Percentiles rank a stretch among this genome's conserved stretches.
Evolutionary conservation across 1,140 invertebrate species (phyloP).

Genomic region (Tribolium madens): DNA sequence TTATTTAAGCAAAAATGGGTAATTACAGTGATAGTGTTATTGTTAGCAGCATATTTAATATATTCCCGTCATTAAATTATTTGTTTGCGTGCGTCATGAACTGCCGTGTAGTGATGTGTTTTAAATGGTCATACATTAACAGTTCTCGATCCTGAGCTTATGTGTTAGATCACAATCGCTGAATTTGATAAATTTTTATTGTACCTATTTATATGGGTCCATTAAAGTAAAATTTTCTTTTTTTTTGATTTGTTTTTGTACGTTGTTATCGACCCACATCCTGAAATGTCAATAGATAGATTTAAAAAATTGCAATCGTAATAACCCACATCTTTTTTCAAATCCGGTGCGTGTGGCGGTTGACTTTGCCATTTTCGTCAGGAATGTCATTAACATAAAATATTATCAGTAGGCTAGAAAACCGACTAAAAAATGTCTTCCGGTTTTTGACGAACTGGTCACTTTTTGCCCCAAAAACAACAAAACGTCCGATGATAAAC

Average conservation of each 20-base stretch:
- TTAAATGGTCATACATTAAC: conserved; percentile 36
- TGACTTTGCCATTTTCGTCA: conserved; percentile 4
- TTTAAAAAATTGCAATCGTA: conserved; percentile 12
- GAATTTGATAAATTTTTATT: conserved; percentile 37
- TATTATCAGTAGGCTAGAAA: neutral
- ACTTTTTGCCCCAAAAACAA: conserved; percentile 4
- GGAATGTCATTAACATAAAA: conserved; percentile 15
- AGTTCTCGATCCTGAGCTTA: conserved; percentile 28
- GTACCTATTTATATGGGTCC: neutral
- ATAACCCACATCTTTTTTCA: neutral
- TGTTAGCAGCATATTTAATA: conserved; percentile 10
- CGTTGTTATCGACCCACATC: conserved; percentile 1
- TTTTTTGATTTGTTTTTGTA: neutral
- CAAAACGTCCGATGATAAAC: conserved; percentile 27
- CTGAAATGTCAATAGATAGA: neutral
- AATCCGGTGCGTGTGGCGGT: conserved; percentile 5
- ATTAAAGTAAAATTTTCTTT: neutral
- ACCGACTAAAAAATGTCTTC: conserved; percentile 14
- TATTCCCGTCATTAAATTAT: conserved; percentile 26
- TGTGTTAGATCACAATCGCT: conserved; percentile 23
- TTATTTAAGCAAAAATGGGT: conserved; percentile 11
- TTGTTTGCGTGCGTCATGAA: conserved; percentile 6
- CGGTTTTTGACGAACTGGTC: conserved; percentile 4
- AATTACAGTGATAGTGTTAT: conserved; percentile 32
- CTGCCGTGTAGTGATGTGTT: conserved; percentile 34